Base-by-base conservation (phyloP, 1,140 invertebrate genomes). In the Panagrolaimus sp. region DNA sequence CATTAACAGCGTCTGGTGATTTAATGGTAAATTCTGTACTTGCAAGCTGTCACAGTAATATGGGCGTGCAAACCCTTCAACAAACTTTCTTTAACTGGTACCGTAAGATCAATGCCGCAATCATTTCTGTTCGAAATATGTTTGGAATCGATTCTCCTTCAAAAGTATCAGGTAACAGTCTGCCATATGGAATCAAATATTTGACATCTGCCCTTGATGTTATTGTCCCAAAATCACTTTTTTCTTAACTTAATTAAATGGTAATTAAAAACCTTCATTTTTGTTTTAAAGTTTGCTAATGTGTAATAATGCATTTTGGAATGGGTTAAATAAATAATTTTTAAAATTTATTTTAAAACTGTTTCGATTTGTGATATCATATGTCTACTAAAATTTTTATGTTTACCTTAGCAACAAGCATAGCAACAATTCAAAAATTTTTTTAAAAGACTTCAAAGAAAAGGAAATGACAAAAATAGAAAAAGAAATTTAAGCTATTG, bases 61-160 rank as follows among this genome's bases (percentile, higher is more conserved):
- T 78, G 45, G 77, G 68, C 16, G 76, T 67, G 1, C 77, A 80
- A 68, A 78, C 77, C 14, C 75, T 78, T 20, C 77, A 80, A 66
- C 77, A 78, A 68, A 78, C 77, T 11, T 79, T 78, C 65, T 78
- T 77, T 62, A 23, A 16, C 9, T 74, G 67, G 73, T 78, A 77
- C 67, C 62, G 66, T 27, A 57, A 57, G n/a, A 11, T 57, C 1
- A 27, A 57, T 11, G 20, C 11, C 20, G 20, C 27, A 4, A 20
- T 57, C 2, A 57, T 11, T 11, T 57, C n/a, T 11, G n/a, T 57
- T 11, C 20, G 27, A 27, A 57, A 20, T 11, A 57, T 57, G 51
- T 27, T 57, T 11, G 51, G 51, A 57, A 57, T 57, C 20, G 31
- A 38, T 38, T 11, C 20, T 27, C n/a, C 13, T 1, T 2, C 51